Conservation (phyloP, 2,888 invertebrate genomes). For the Tetragonisca angustula region DNA sequence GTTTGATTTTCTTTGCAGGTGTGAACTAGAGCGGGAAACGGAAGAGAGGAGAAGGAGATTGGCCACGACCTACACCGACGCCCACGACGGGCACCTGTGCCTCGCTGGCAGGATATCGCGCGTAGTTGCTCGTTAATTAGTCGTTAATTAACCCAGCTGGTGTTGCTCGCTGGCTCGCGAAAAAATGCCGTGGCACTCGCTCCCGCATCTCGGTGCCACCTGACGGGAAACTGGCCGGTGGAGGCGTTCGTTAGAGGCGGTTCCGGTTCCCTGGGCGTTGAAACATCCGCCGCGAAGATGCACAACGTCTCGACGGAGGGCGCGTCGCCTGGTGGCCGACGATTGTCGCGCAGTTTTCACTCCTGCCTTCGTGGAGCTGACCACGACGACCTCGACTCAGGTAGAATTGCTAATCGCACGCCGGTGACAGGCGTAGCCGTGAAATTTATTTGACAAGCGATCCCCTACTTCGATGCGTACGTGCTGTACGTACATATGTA, state of each 20-base stretch:
- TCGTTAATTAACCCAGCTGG: slow-evolving; percentile 58
- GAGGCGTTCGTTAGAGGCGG: slow-evolving; percentile 12
- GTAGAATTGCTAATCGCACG: slow-evolving; percentile 67
- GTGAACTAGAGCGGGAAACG: slow-evolving; percentile 67
- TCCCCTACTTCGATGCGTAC: too few species aligned
- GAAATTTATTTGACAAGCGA: not conserved
- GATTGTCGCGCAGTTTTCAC: slow-evolving; percentile 89
- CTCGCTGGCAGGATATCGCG: slow-evolving; percentile 30
- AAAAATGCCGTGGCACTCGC: slow-evolving; percentile 50
- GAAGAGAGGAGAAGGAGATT: slow-evolving; percentile 21
- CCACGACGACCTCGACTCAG: slow-evolving; percentile 83
- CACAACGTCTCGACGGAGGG: slow-evolving; percentile 79
- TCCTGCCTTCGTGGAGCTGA: slow-evolving; percentile 87
- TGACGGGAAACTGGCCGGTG: slow-evolving; percentile 35
- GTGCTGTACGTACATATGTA: too few species aligned
- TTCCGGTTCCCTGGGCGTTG: not conserved
- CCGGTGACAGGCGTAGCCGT: not conserved
- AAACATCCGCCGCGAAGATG: slow-evolving; percentile 62
- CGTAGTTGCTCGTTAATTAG: slow-evolving; percentile 61
- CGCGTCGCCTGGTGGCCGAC: slow-evolving; percentile 83
- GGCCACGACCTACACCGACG: slow-evolving; percentile 54
- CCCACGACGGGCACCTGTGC: slow-evolving; percentile 39
- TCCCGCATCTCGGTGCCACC: slow-evolving; percentile 54
- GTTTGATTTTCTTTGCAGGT: slow-evolving; percentile 73
- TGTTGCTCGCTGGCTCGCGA: slow-evolving; percentile 22